Evolutionary conservation across 2,888 invertebrate species (phyloP), one percentile per base, ranked within the genome.

Genomic region (Bombylius major): DNA sequence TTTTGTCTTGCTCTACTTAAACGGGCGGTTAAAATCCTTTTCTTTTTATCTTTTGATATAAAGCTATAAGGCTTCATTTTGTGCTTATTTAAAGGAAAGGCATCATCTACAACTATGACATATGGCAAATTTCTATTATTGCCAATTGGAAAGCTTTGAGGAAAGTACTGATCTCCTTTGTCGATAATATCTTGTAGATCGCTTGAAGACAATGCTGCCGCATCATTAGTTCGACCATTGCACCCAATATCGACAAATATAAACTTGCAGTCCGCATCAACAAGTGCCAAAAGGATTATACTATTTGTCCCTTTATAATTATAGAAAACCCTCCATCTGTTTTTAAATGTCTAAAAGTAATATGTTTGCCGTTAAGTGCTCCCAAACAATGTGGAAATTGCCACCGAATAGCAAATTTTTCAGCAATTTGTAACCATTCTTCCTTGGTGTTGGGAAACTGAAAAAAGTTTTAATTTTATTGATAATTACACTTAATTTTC

Each of bases 1-100:
- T 59, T 58, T 14, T 61, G 57, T 13, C 62, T 53, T 31, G 62
- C 51, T 4, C 62, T 53, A 39, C 57, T 57, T 39, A 63, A 51
- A 6, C 61, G 56, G 33, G 59, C 58, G 47, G 60, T 63, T 14
- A 57, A 62, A 48, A 55, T 55, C 45, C 47, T 5, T 50, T 63
- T 45, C 4, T 12, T 9, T 33, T 52, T n/a, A 4, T 52, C 52
- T n/a, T 31, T 46, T 52, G 52, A 11, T 45, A n/a, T 45, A 11
- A 14, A 5, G 5, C n/a, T 5, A 45, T 45, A 45, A 14, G 45
- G 45, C 8, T n/a, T 45, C 45, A 45, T 45, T 7, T 12, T 45
- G 45, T 45, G 5, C 5, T 45, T 14, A n/a, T 5, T 14, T 12
- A 45, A 45, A 5, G 45, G 14, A 45, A 14, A 45, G 5, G 5